Base-by-base conservation (phyloP, 2,797 vertebrate genomes). In the Dipus sagitta region DNA sequence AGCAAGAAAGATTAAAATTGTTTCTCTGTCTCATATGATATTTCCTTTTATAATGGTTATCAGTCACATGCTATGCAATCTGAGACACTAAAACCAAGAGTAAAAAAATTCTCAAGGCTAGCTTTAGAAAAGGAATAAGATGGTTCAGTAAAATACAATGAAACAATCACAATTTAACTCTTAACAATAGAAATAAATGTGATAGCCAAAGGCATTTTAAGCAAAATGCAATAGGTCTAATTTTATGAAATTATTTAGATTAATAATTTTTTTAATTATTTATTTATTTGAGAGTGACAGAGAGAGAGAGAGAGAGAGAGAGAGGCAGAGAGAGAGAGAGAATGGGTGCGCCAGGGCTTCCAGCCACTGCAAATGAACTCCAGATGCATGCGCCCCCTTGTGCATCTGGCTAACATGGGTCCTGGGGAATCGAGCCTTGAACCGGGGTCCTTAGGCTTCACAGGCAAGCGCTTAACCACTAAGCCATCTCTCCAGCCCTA, bases 161-260 rank as follows among this genome's bases (percentile, higher is more conserved):
- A 93, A 95, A 87, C 87, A 90, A 88, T 86, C 28, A 88, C 15
- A 92, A 38, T 65, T 26, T 79, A 80, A 92, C 15, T 89, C 21
- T 58, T 76, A 78, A 92, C 34, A 90, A 68, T 9, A 90, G 34
- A 89, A 82, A 20, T 67, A 90, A 90, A 6, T 68, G 67, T 85
- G 26, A 82, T 34, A 62, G 38, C 38, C 91, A 94, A 91, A 79
- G 7, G 24, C 11, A 89, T 84, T 88, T 70, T 86, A 94, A 78
- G 74, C 38, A 94, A 92, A 92, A 94, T 81, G 74, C 3, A 92
- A 96, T 6, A 24, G 6, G 20, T 10, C 32, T 68, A 24, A 80
- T 54, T 74, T 80, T 21, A 65, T 32, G 1, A 87, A 60, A 20
- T 42, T 86, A 81, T 80, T 75, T 67, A 87, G 67, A 86, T 52